A percentile compares a stretch with the other conserved stretches of the same genome.
These are phyloP conservation scores for Bimastos eiseni DNA, from an alignment of 2,888 invertebrate species.

Conservation along the genomic window DNA sequence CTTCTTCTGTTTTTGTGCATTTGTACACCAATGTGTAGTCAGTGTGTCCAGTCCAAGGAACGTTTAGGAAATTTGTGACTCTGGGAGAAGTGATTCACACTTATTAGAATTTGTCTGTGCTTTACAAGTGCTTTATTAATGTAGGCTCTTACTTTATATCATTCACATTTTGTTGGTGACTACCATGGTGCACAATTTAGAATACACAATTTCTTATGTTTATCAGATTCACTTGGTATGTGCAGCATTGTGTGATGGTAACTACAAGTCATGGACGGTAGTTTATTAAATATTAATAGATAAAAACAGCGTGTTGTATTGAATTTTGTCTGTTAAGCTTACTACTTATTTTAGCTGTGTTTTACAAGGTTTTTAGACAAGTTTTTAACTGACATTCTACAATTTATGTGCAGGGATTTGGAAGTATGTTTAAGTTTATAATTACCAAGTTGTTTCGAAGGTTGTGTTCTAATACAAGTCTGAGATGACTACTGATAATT, in stretches of 20 bases:
- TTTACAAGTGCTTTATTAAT: background rate
- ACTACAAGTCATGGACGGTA: too few species aligned
- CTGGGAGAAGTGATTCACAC: background rate
- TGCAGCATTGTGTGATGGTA: background rate
- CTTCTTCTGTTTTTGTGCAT: background rate
- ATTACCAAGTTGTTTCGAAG: background rate
- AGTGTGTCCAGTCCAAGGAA: background rate
- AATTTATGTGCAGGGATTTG: background rate
- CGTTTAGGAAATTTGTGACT: background rate
- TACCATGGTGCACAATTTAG: background rate
- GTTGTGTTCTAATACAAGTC: background rate
- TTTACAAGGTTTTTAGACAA: background rate
- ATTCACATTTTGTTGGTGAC: background rate
- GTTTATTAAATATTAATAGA: too few species aligned
- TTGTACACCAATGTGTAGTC: background rate
- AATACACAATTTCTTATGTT: background rate
- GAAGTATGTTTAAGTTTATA: background rate
- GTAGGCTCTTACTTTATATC: background rate
- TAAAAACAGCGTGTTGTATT: background rate
- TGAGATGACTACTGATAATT: background rate
- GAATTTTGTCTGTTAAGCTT: background rate
- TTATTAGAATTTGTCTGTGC: background rate
- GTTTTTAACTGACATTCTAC: slow-evolving; percentile 2
- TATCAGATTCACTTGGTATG: background rate
- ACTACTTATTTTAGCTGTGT: background rate